Evolutionary conservation across 2,888 invertebrate genomes (phyloP).

Genomic region (Balanococcus diminutus): DNA sequence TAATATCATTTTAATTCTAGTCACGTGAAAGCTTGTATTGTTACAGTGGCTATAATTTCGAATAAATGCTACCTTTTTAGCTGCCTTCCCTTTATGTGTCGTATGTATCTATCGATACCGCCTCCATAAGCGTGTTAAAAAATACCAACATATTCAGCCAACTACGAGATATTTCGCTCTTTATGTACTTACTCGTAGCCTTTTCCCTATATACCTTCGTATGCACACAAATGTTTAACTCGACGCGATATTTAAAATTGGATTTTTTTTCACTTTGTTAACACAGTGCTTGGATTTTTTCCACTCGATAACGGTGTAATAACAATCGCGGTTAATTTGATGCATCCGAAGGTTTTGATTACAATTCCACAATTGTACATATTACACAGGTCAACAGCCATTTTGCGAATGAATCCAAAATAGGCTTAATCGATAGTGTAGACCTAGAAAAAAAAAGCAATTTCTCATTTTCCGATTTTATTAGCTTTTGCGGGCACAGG

Average conservation of each 20-base stretch:
- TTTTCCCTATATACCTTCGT: not conserved
- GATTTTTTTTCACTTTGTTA: not conserved
- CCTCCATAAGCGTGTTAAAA: not conserved
- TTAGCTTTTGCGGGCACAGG: no score
- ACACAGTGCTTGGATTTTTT: not conserved
- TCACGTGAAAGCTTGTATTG: constrained; percentile 42
- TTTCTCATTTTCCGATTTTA: no score
- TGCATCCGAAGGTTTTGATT: not conserved
- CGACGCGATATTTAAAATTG: not conserved
- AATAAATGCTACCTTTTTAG: constrained; percentile 16
- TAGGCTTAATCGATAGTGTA: no score
- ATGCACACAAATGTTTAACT: not conserved
- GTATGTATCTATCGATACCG: not conserved
- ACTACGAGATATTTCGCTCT: not conserved
- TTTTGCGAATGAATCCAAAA: no score
- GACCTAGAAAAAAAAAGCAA: no score
- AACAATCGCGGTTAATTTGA: not conserved
- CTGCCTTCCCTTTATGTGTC: not conserved
- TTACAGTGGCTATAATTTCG: constrained; percentile 14
- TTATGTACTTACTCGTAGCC: not conserved
- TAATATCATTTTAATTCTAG: constrained; percentile 36
- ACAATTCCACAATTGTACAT: no score
- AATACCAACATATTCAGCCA: not conserved
- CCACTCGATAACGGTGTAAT: not conserved
- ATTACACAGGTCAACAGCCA: no score